Base-by-base conservation (phyloP, 30 jellyfish, hydroid and myxozoan species). In the Aurelia coerulea region DNA sequence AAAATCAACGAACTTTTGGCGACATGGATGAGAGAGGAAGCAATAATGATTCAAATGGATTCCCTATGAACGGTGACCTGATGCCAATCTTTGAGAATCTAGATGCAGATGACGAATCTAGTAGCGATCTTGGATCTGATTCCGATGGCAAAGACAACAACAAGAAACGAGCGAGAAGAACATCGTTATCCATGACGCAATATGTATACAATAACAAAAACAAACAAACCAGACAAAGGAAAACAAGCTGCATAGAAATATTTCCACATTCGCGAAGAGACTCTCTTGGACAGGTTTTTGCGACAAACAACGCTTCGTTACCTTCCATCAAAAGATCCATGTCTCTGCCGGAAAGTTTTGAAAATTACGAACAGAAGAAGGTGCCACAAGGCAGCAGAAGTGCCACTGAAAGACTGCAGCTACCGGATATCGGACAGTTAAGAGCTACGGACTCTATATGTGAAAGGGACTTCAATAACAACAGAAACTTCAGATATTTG, bases 21-120 rank as follows among this genome's bases (percentile, higher is more conserved):
- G 8, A 4, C 12, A 46, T 46, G 56, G 15, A 46, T 46, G 56
- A 46, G 12, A 46, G 56, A 1, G 56, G 8, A 14, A 46, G 56
- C 56, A 14, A 46, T 46, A 13, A 7, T 6, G 56, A 46, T 46
- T 46, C 56, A 6, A 46, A 0, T 50, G 42, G 80, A 23, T 70
- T 35, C 11, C 62, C 35, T 0, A 70, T 70, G 34, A 34, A 70
- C 34, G 63, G 54, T 3, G 68, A 79, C 8, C 68, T 79, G 71
- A 65, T 79, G 89, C 89, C 89, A 46, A 79, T 79, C 32, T 65
- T 75, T 9, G 93, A 84, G 59, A 84, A 84, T 56, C 82, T 84
- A 8, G 93, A 84, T 31, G 93, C 93, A 2, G 93, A 84, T 53
- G 93, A 84, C 12, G 93, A 84, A 64, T 72, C 93, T 53, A 54